Percentiles rank a stretch among this genome's conserved stretches.
Conservation (phyloP, 2,797 vertebrate species). For the Iguana delicatissima region DNA sequence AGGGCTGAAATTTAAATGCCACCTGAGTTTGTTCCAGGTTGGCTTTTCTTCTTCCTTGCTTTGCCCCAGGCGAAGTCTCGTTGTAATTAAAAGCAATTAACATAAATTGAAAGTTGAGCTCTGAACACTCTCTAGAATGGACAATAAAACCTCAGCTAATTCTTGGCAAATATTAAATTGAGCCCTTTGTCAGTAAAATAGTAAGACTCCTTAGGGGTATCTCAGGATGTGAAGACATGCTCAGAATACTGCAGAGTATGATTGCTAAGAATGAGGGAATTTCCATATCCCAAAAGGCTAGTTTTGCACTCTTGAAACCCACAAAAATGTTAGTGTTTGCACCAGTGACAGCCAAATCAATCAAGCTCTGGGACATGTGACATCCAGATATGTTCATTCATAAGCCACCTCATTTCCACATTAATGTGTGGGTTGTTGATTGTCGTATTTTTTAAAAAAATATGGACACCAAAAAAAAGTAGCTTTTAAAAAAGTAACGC, state of each 20-base stretch:
- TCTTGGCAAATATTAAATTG: constrained; percentile 15
- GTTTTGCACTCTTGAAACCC: not conserved
- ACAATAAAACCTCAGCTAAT: not conserved
- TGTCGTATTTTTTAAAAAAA: not conserved
- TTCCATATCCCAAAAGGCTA: not conserved
- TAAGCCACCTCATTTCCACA: too few species aligned
- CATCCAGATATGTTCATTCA: not conserved
- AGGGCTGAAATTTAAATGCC: not conserved
- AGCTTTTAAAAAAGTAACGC: not conserved
- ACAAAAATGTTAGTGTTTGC: not conserved
- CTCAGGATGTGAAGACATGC: too few species aligned
- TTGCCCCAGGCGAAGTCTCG: not conserved
- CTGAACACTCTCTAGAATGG: constrained; percentile 8
- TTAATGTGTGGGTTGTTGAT: not conserved
- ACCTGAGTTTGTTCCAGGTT: constrained; percentile 8
- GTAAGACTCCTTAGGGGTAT: not conserved
- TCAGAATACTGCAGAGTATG: not conserved
- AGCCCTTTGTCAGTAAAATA: not conserved
- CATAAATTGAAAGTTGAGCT: constrained; percentile 21
- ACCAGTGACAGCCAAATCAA: not conserved
- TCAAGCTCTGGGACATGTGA: not conserved
- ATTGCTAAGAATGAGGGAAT: not conserved
- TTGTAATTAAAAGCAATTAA: constrained; percentile 32
- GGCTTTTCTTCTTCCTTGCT: not conserved
- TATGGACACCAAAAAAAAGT: not conserved